Conservation (phyloP, 35 echinoderm and acorn worm genomes). For the Anneissia japonica region DNA sequence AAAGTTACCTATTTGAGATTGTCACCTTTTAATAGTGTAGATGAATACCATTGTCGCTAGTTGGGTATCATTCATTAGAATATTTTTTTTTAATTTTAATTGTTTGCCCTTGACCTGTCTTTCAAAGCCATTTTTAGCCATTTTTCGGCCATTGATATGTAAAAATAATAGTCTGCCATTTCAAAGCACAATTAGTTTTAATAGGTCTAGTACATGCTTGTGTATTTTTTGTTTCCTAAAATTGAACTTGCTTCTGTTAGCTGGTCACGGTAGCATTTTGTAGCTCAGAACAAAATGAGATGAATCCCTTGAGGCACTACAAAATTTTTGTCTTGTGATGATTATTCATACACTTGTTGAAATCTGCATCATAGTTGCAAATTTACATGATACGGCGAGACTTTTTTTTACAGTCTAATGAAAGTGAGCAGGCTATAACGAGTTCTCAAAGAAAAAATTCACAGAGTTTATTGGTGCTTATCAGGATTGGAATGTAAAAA, state of each 20-base stretch:
- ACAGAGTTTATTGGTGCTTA: not conserved
- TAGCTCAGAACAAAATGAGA: not conserved
- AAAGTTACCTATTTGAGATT: no score
- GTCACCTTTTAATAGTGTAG: no score
- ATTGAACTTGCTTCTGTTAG: not conserved
- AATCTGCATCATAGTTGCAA: not conserved
- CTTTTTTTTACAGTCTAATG: not conserved
- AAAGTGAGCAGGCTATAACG: not conserved
- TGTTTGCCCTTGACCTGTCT: no score
- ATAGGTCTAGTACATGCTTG: no score
- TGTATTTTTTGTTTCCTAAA: no score
- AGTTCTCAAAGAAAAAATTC: not conserved
- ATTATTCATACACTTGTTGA: not conserved
- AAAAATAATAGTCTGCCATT: no score
- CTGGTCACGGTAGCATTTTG: not conserved
- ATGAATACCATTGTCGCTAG: no score
- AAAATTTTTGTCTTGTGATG: not conserved
- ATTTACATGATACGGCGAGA: not conserved
- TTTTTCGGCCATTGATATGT: no score
- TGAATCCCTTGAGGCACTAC: not conserved
- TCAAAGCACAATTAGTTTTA: no score
- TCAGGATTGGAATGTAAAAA: not conserved
- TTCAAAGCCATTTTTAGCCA: no score
- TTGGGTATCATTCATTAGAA: no score
- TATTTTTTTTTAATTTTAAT: no score